These are phyloP conservation scores for Lineus longissimus DNA, from an alignment of 1,140 invertebrate genomes.

Conservation along the genomic window DNA sequence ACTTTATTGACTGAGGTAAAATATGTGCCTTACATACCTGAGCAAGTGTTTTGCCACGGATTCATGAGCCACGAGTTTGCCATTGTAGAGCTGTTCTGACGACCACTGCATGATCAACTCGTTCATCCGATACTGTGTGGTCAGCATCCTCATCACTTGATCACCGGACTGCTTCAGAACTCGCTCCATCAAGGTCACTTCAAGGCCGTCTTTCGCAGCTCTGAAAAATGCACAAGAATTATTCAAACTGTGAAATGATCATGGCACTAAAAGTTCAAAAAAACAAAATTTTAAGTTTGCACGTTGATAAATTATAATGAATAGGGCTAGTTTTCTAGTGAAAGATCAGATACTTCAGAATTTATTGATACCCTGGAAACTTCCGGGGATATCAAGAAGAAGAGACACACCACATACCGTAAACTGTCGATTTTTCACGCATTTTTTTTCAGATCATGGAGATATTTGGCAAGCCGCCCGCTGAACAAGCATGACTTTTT, in stretches of 20 bases:
- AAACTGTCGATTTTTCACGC: too few relatives aligned
- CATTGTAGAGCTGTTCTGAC: constrained; percentile 56
- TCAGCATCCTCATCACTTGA: constrained; percentile 56
- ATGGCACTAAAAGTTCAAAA: constrained; percentile 1
- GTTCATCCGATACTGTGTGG: constrained; percentile 64
- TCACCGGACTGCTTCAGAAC: constrained; percentile 55
- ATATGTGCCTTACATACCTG: constrained; percentile 39
- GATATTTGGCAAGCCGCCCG: too few relatives aligned
- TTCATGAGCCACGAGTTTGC: constrained; percentile 54
- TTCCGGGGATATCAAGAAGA: too few relatives aligned
- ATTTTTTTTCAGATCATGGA: too few relatives aligned
- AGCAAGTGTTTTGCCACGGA: constrained; percentile 59
- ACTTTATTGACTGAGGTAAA: too few relatives aligned
- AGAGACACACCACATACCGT: too few relatives aligned
- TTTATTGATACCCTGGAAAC: too few relatives aligned
- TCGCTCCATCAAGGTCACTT: constrained; percentile 62
- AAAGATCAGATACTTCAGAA: not conserved
- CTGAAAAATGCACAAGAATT: constrained; percentile 24
- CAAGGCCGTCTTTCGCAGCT: constrained; percentile 55
- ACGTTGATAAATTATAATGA: not conserved
- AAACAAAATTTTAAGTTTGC: not conserved
- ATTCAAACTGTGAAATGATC: not conserved
- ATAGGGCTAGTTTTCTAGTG: not conserved
- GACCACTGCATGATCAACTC: constrained; percentile 61
- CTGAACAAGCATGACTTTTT: too few relatives aligned